These are phyloP conservation scores for Acronicta aceris DNA, from an alignment of 2,888 invertebrate species.

Conservation along the genomic window DNA sequence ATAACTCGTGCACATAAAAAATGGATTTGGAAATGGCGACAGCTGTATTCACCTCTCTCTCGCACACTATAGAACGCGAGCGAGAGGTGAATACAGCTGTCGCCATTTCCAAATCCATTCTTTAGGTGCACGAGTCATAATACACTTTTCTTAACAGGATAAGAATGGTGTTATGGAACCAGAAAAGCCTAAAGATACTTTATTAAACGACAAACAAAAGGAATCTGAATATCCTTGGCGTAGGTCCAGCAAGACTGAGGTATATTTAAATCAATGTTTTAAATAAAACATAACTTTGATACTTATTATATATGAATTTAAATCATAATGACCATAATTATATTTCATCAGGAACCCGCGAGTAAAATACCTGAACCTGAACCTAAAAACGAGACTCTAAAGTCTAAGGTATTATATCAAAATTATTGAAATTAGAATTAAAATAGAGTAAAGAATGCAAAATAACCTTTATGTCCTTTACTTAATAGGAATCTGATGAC, in stretches of 20 bases:
- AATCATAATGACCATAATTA: slow-evolving; percentile 5
- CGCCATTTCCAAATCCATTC: too few species aligned
- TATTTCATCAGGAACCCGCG: slow-evolving; percentile 36
- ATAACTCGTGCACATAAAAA: too few species aligned
- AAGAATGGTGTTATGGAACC: slow-evolving; percentile 35
- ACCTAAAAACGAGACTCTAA: slow-evolving; percentile 27
- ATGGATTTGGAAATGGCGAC: too few species aligned
- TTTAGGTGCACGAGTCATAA: too few species aligned
- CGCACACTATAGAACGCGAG: too few species aligned
- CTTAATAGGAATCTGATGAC: slow-evolving; percentile 65
- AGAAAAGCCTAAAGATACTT: slow-evolving; percentile 44
- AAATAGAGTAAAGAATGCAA: neutral
- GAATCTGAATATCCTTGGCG: slow-evolving; percentile 56
- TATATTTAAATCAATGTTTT: slow-evolving; percentile 32
- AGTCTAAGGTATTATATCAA: slow-evolving; percentile 36
- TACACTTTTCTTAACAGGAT: slow-evolving; percentile 41
- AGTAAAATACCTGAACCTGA: slow-evolving; percentile 26
- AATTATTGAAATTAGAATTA: slow-evolving; percentile 4
- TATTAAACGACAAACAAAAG: slow-evolving; percentile 35
- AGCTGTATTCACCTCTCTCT: too few species aligned
- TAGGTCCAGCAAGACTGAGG: slow-evolving; percentile 61
- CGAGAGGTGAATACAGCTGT: too few species aligned
- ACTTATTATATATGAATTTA: neutral
- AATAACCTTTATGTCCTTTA: slow-evolving; percentile 25
- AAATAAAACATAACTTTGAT: neutral